Percentiles rank a stretch among this genome's conserved stretches.
Conservation (phyloP, 2,113 vertebrate species). For the Nasalis larvatus region DNA sequence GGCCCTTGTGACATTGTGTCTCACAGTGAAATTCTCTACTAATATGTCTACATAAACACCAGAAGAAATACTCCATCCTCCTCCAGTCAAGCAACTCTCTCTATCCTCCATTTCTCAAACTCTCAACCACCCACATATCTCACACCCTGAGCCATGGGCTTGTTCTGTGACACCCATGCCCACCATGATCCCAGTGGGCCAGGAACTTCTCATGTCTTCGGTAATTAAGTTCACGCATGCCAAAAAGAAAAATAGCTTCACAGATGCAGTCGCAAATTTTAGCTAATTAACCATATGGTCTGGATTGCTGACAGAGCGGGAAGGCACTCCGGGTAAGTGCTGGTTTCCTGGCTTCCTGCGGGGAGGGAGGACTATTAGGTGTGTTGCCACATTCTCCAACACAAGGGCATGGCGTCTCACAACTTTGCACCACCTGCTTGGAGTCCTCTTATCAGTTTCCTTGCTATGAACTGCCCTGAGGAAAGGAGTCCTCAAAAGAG, state of each 20-base stretch:
- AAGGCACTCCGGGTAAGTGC: slow-evolving; percentile 10
- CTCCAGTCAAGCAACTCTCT: neutral
- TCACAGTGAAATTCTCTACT: too few species aligned
- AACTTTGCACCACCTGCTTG: slow-evolving; percentile 2
- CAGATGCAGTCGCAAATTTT: slow-evolving; percentile 73
- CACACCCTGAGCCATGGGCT: neutral
- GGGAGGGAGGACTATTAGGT: neutral
- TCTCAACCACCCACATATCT: neutral
- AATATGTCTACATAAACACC: too few species aligned
- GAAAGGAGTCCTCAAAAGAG: neutral
- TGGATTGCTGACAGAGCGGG: slow-evolving; percentile 63
- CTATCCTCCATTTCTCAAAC: neutral
- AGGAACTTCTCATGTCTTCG: slow-evolving; percentile 25
- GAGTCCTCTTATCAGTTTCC: neutral
- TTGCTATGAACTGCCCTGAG: neutral
- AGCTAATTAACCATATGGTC: slow-evolving; percentile 79
- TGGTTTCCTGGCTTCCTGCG: neutral
- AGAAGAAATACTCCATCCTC: neutral
- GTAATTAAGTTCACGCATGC: slow-evolving; percentile 70
- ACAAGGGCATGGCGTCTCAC: neutral
- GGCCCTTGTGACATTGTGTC: neutral
- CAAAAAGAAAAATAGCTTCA: slow-evolving; percentile 64
- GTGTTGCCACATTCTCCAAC: neutral
- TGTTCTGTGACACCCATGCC: neutral
- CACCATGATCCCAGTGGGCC: accelerated